Evolutionary conservation across 30 jellyfish, hydroid and myxozoan genomes (phyloP).

Genomic region (Calvadosia cruxmelitensis): DNA sequence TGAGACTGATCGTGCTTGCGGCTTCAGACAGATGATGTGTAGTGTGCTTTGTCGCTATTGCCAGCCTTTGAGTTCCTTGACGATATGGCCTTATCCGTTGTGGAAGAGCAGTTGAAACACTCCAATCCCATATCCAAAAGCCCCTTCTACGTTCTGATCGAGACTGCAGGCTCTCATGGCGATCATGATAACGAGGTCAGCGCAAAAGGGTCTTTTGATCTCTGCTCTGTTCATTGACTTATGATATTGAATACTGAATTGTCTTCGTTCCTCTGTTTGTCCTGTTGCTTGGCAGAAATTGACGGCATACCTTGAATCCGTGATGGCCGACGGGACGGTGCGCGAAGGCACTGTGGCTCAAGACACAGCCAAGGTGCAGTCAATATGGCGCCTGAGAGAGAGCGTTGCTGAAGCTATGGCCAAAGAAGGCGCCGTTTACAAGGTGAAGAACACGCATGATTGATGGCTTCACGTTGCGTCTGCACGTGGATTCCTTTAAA

Average conservation of each 20-base stretch:
- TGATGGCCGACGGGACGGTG: constrained; percentile 51
- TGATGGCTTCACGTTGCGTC: background rate
- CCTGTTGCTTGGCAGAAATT: constrained; percentile 37
- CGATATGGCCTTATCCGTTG: constrained; percentile 29
- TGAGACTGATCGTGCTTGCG: constrained; percentile 1
- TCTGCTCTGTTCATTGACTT: background rate
- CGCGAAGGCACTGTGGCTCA: constrained; percentile 79
- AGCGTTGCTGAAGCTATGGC: constrained; percentile 67
- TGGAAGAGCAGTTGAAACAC: constrained; percentile 33
- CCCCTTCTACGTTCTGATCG: constrained; percentile 88
- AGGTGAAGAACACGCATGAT: constrained; percentile 10
- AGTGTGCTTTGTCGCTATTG: background rate
- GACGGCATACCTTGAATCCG: constrained; percentile 41
- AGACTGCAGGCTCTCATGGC: constrained; percentile 83
- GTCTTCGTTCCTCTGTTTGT: background rate
- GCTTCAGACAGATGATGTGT: background rate
- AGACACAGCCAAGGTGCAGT: constrained; percentile 32
- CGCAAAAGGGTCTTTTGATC: background rate
- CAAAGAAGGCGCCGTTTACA: constrained; percentile 53
- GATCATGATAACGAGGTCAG: constrained; percentile 85
- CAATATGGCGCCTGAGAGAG: constrained; percentile 78
- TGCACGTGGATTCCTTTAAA: background rate
- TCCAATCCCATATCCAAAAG: constrained; percentile 49
- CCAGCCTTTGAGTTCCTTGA: constrained; percentile 88
- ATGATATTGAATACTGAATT: too few relatives aligned